phyloP scores from a whole-genome alignment of 2,888 invertebrate species.

The Rhodophaea formosa region DNA sequence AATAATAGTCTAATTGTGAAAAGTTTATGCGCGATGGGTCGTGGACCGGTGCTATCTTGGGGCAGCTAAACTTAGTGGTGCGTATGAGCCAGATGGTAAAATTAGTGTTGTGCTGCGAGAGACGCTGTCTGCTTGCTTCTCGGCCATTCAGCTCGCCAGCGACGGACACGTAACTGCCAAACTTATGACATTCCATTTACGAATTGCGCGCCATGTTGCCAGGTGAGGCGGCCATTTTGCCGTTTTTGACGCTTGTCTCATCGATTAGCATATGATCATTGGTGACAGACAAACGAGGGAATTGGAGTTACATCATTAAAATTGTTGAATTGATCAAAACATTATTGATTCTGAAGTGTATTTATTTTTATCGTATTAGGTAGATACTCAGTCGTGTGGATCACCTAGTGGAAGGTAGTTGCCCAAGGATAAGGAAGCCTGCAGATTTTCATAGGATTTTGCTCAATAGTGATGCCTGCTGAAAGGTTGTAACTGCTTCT shows the following conservation, averaged over 20 bases:
- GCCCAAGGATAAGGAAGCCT: too few species aligned
- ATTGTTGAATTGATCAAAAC: too few species aligned
- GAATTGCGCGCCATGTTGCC: constrained; percentile 59
- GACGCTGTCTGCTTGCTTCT: constrained; percentile 75
- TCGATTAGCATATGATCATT: not conserved
- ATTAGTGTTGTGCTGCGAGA: constrained; percentile 69
- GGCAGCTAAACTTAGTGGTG: constrained; percentile 82
- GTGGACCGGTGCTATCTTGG: constrained; percentile 82
- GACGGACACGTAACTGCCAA: constrained; percentile 71
- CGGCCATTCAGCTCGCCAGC: constrained; percentile 71
- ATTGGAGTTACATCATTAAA: not conserved
- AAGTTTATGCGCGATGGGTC: constrained; percentile 82
- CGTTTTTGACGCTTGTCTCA: constrained; percentile 30
- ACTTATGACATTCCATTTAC: constrained; percentile 76
- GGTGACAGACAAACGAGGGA: not conserved
- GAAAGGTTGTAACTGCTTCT: too few species aligned
- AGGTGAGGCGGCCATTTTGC: constrained; percentile 49
- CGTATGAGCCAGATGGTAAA: constrained; percentile 79
- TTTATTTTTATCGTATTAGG: too few species aligned
- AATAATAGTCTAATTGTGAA: constrained; percentile 83
- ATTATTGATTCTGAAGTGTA: not conserved
- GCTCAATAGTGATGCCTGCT: too few species aligned
- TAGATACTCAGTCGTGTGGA: too few species aligned
- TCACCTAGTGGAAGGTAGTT: too few species aligned
- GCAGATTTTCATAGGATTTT: too few species aligned